phyloP scores from a whole-genome alignment of 2,113 vertebrate genomes.

The Otis tarda region DNA sequence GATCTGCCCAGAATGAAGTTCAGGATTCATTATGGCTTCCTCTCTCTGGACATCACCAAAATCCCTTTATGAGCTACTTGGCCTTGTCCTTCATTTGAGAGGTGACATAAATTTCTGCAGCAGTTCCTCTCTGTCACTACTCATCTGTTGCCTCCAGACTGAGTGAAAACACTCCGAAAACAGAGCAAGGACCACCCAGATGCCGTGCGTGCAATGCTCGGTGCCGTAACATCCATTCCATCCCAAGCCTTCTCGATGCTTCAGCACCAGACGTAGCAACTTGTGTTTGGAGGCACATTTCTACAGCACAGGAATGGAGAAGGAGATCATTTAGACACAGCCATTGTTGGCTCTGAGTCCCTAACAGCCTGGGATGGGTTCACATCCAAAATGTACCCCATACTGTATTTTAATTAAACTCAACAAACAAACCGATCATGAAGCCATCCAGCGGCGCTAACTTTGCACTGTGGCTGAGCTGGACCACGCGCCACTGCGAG shows the following conservation, averaged over 20 bases:
- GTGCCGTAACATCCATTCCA: rapidly evolving
- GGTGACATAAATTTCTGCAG: background rate
- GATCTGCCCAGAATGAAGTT: background rate
- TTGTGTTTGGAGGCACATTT: background rate
- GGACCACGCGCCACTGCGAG: background rate
- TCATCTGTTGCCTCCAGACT: background rate
- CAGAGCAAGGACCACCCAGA: background rate
- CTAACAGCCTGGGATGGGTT: background rate
- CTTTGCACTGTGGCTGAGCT: background rate
- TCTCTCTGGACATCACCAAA: background rate
- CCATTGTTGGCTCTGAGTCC: background rate
- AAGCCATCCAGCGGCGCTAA: background rate
- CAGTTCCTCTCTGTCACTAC: background rate
- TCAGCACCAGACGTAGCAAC: background rate
- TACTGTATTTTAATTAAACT: conserved; percentile 54
- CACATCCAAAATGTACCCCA: conserved; percentile 7
- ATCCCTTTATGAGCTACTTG: background rate
- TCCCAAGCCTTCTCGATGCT: background rate
- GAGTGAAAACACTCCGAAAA: background rate
- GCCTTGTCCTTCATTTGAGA: background rate
- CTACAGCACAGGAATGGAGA: background rate
- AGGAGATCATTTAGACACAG: background rate
- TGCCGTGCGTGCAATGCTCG: rapidly evolving
- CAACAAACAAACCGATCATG: conserved; percentile 1
- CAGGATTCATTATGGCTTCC: background rate